Evolutionary conservation across 2,888 invertebrate species (phyloP).

Genomic region (Sericinus montela): DNA sequence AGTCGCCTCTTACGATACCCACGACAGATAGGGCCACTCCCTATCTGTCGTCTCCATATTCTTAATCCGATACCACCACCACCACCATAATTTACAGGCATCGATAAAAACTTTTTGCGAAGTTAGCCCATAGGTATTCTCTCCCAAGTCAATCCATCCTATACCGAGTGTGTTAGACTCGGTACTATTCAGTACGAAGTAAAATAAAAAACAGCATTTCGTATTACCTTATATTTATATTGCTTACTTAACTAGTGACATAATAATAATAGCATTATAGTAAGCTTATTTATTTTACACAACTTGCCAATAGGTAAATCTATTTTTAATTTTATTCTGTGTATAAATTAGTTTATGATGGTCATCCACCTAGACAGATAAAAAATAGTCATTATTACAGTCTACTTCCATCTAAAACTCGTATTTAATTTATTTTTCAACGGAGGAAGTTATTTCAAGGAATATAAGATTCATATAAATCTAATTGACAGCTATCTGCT

Average conservation of each 20-base stretch:
- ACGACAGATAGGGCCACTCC: too few species aligned
- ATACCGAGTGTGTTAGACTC: too few species aligned
- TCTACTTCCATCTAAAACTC: conserved; percentile 71
- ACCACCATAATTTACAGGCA: too few species aligned
- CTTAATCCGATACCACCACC: too few species aligned
- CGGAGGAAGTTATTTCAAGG: conserved; percentile 66
- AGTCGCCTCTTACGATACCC: too few species aligned
- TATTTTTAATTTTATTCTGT: conserved; percentile 69
- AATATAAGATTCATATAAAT: conserved; percentile 67
- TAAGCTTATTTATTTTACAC: conserved; percentile 79
- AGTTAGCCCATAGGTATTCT: too few species aligned
- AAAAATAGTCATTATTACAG: conserved; percentile 73
- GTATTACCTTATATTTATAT: conserved; percentile 77
- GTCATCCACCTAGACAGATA: conserved; percentile 76
- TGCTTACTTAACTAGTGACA: conserved; percentile 80
- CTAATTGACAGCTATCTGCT: conserved; percentile 74
- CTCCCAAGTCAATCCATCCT: too few species aligned
- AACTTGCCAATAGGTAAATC: conserved; percentile 75
- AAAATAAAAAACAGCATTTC: conserved; percentile 49
- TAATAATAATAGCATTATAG: conserved; percentile 76
- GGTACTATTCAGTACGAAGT: too few species aligned
- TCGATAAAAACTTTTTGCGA: too few species aligned
- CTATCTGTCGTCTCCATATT: too few species aligned
- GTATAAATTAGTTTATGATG: conserved; percentile 78
- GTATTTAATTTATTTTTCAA: conserved; percentile 42